Conservation (phyloP, 2,797 vertebrate species). For the Artibeus lituratus region DNA sequence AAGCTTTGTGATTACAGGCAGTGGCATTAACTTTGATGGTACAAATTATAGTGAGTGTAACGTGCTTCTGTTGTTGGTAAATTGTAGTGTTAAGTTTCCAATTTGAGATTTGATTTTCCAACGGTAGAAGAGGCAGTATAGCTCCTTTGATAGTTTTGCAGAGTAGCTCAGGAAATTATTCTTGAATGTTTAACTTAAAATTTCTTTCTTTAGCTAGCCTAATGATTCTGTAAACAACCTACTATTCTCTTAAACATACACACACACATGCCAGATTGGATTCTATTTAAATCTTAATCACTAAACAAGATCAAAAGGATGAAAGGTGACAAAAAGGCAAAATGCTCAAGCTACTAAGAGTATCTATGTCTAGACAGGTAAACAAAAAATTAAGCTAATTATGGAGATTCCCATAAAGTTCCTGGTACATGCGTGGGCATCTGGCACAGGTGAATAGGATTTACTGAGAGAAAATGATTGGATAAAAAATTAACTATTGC, state of each 20-base stretch:
- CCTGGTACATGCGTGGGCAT: not conserved
- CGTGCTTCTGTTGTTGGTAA: not conserved
- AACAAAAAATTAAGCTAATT: not conserved
- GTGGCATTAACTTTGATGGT: not conserved
- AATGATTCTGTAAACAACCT: not conserved
- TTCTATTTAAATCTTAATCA: not conserved
- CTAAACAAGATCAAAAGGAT: not conserved
- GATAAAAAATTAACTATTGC: not conserved
- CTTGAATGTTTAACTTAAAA: not conserved
- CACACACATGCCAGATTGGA: not conserved
- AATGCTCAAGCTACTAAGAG: not conserved
- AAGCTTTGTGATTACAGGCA: not conserved
- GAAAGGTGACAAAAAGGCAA: not conserved
- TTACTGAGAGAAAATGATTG: not conserved
- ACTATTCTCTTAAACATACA: not conserved
- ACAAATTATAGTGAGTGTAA: not conserved
- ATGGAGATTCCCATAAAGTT: not conserved
- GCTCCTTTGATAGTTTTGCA: not conserved
- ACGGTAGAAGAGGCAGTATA: not conserved
- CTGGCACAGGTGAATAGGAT: not conserved
- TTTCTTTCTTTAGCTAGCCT: not conserved
- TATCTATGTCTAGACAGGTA: not conserved
- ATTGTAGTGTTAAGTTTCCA: not conserved
- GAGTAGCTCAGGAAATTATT: conserved; percentile 13
- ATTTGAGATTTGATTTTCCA: not conserved